Evolutionary conservation across 2,797 vertebrate species (phyloP).

Genomic region (Epinephelus malabaricus): DNA sequence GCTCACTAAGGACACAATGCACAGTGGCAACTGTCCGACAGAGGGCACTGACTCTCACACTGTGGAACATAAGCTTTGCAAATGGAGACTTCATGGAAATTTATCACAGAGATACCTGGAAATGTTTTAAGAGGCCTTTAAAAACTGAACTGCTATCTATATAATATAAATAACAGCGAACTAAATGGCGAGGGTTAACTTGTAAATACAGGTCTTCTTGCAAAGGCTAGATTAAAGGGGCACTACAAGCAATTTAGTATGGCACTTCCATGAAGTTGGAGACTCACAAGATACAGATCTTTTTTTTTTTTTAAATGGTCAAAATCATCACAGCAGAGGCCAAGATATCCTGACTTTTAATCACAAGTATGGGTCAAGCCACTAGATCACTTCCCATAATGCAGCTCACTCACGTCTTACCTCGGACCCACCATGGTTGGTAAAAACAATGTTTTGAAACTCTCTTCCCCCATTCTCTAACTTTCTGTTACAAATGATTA

Average conservation of each 20-base stretch:
- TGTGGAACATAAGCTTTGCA: background rate
- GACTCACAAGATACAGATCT: background rate
- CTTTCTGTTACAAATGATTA: background rate
- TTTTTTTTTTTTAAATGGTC: too few species aligned
- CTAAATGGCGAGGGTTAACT: background rate
- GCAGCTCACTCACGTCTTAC: background rate
- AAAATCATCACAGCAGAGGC: background rate
- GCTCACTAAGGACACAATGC: background rate
- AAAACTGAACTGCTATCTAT: background rate
- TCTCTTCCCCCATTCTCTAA: background rate
- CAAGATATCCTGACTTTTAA: background rate
- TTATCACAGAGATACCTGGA: background rate
- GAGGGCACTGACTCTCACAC: constrained; percentile 10
- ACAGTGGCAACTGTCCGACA: background rate
- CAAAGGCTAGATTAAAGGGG: background rate
- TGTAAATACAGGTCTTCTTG: background rate
- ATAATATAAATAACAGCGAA: background rate
- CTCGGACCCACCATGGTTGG: background rate
- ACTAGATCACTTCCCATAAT: background rate
- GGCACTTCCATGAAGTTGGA: background rate
- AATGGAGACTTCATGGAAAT: background rate
- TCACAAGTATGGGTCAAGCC: background rate
- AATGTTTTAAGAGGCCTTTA: background rate
- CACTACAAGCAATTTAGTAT: background rate
- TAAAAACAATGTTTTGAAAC: background rate